A percentile compares a stretch with the other conserved stretches of the same genome.
These are phyloP conservation scores for Ambastaia sidthimunki DNA, from an alignment of 2,797 vertebrate species.

Conservation along the genomic window DNA sequence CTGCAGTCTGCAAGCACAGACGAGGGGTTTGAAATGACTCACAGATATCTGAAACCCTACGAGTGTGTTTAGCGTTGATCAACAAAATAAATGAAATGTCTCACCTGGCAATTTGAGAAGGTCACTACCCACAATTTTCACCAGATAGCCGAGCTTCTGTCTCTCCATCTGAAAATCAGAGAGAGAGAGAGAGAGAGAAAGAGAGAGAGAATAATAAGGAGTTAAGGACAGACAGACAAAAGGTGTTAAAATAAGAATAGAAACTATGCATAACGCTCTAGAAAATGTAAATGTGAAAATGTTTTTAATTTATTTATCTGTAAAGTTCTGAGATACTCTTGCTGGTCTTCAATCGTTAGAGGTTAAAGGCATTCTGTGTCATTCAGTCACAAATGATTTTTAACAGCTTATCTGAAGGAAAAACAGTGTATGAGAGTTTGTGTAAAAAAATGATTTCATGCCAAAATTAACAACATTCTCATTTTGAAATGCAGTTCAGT, in stretches of 20 bases:
- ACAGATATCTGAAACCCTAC: slow-evolving; percentile 22
- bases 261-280: neutral
- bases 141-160: slow-evolving; percentile 96
- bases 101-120: slow-evolving; percentile 89
- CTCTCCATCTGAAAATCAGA: slow-evolving; percentile 86
- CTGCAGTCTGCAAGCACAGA: slow-evolving; percentile 82
- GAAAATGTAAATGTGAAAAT: neutral
- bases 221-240: neutral
- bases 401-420: no score
- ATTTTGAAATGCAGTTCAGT: neutral
- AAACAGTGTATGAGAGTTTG: no score
- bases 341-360: no score
- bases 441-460: no score
- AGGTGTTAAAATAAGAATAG: neutral
- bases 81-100: slow-evolving; percentile 46
- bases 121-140: slow-evolving; percentile 93
- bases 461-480: no score
- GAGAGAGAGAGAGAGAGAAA: slow-evolving; percentile 31
- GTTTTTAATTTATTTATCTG: no score
- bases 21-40: neutral
- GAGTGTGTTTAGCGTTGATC: neutral
- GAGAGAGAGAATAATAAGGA: neutral
- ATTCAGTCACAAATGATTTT: no score
- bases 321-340: no score
- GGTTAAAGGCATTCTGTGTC: no score